phyloP scores from a whole-genome alignment of 2,113 vertebrate species.

The Alexandromys fortis region DNA sequence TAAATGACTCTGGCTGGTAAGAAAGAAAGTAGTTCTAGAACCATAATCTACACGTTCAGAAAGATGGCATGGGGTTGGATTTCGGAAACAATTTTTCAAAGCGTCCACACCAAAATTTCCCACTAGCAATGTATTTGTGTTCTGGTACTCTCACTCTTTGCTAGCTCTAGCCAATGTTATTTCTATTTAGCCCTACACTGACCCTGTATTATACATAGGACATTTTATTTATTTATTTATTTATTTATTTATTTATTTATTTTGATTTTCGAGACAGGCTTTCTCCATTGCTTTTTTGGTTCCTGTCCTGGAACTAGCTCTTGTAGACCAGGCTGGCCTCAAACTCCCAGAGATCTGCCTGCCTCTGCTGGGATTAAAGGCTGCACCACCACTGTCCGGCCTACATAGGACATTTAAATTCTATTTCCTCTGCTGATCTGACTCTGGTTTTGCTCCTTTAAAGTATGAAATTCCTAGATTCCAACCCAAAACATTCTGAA shows the following conservation, averaged over 20 bases:
- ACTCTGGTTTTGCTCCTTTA: neutral
- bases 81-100: neutral
- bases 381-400: no score
- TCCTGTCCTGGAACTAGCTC: no score
- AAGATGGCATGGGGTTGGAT: neutral
- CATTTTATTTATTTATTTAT: neutral
- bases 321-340: no score
- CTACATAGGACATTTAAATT: neutral
- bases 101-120: neutral
- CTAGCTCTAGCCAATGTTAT: no score
- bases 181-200: neutral
- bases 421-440: neutral
- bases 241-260: no score
- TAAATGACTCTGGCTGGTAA: neutral
- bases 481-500: neutral
- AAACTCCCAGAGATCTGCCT: no score
- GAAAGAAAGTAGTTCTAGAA: neutral
- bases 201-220: neutral
- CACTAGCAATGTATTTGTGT: neutral
- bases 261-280: no score
- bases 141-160: rapidly evolving
- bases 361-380: no score
- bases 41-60: neutral
- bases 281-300: no score
- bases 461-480: neutral